Evolutionary conservation across 1,140 invertebrate species (phyloP).

Genomic region (Leptonema lineaticorne): DNA sequence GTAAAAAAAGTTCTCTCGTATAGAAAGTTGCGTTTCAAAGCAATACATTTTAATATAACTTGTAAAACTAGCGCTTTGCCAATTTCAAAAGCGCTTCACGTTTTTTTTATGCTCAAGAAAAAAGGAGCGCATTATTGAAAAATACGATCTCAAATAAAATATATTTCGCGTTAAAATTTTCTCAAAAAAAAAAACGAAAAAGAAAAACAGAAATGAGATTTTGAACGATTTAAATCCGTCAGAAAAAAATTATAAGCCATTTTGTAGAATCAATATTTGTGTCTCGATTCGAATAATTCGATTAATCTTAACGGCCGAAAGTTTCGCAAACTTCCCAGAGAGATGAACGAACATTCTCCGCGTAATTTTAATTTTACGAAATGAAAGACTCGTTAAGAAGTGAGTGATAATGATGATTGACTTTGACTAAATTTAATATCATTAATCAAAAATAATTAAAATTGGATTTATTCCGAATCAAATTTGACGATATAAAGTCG

Average conservation of each 20-base stretch:
- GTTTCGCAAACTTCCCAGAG: neutral
- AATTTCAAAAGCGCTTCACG: too few species aligned
- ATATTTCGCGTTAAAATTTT: neutral
- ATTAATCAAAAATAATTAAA: too few species aligned
- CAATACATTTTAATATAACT: constrained; percentile 25
- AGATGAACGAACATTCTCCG: neutral
- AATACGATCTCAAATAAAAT: neutral
- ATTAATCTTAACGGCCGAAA: neutral
- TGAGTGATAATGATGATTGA: neutral
- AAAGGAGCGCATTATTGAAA: neutral
- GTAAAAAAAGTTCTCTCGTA: neutral
- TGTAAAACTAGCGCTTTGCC: neutral
- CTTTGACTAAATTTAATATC: too few species aligned
- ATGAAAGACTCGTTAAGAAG: neutral
- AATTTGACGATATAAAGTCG: too few species aligned
- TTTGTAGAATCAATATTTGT: too few species aligned
- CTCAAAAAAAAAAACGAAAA: neutral
- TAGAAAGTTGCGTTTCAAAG: neutral
- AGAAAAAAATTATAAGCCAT: too few species aligned
- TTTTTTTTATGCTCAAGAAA: too few species aligned
- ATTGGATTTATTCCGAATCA: too few species aligned
- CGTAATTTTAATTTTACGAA: neutral
- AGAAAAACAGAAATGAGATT: neutral
- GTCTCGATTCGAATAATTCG: too few species aligned
- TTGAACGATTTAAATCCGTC: neutral